These are phyloP conservation scores for Aspidiotus rigidus DNA, from an alignment of 2,888 invertebrate genomes.

Conservation along the genomic window DNA sequence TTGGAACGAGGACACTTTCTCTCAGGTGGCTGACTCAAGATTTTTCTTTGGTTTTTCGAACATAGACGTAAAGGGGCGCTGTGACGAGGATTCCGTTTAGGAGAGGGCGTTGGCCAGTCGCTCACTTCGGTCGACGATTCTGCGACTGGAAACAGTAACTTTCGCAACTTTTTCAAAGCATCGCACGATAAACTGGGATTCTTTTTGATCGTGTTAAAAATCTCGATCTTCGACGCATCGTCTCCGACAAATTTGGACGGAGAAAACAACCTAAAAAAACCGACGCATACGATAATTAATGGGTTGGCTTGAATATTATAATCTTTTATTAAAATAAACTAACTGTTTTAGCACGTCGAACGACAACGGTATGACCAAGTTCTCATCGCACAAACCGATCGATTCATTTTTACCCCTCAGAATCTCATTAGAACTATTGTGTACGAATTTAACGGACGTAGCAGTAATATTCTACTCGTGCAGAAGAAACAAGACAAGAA, in stretches of 20 bases:
- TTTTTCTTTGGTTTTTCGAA: background rate
- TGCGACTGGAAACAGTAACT: background rate
- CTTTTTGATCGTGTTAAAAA: slow-evolving; percentile 20
- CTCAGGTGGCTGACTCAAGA: no score
- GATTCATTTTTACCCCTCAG: slow-evolving; percentile 20
- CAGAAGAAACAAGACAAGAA: no score
- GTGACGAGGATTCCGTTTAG: background rate
- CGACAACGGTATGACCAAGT: slow-evolving; percentile 22
- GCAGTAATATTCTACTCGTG: no score
- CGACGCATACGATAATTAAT: background rate
- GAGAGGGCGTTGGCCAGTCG: slow-evolving; percentile 16
- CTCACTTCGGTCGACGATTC: slow-evolving; percentile 15
- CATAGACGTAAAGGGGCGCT: slow-evolving; percentile 16
- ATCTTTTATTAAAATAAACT: background rate
- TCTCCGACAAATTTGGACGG: slow-evolving; percentile 21
- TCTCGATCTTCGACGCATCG: slow-evolving; percentile 19
- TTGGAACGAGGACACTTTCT: no score
- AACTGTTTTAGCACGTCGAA: slow-evolving; percentile 20
- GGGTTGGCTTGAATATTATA: background rate
- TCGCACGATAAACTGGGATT: slow-evolving; percentile 14
- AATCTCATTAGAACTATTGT: no score
- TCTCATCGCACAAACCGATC: slow-evolving; percentile 8
- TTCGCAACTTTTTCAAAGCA: slow-evolving; percentile 16
- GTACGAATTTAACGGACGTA: no score
- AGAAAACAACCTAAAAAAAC: slow-evolving; percentile 23